Evolutionary conservation across 2,888 invertebrate species (phyloP).

Genomic region (Dasysyrphus tricinctus): DNA sequence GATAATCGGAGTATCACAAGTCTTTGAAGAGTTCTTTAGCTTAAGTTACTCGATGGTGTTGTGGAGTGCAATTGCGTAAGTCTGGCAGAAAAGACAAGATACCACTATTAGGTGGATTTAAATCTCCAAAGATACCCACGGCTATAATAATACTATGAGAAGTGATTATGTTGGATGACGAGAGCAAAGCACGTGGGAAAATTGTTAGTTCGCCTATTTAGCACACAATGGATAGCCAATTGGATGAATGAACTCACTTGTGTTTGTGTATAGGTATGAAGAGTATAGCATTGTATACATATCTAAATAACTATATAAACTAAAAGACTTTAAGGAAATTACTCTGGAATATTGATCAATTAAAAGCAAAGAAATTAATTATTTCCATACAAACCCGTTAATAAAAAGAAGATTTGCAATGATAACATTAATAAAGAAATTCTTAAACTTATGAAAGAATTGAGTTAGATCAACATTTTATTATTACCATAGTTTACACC

Average conservation of each 20-base stretch:
- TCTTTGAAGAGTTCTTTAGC: constrained; percentile 31
- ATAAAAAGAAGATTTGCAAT: no score
- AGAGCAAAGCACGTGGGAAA: constrained; percentile 75
- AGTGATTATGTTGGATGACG: constrained; percentile 69
- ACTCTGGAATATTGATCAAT: constrained; percentile 41
- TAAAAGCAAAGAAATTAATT: not conserved
- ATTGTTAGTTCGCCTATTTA: constrained; percentile 77
- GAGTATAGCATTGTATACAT: not conserved
- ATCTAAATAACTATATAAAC: not conserved
- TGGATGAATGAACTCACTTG: constrained; percentile 71
- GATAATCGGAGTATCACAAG: constrained; percentile 26
- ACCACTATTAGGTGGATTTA: constrained; percentile 54
- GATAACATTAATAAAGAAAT: no score
- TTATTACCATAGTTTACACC: no score
- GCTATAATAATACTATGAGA: constrained; percentile 65
- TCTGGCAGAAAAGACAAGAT: constrained; percentile 35
- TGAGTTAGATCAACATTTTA: no score
- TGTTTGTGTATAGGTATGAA: not conserved
- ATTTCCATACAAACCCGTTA: no score
- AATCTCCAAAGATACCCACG: constrained; percentile 61
- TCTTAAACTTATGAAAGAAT: no score
- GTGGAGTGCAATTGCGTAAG: constrained; percentile 54
- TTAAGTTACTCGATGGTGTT: constrained; percentile 28
- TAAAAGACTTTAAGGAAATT: not conserved
- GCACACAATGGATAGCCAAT: constrained; percentile 79